These are phyloP conservation scores for Megalops atlanticus DNA, from an alignment of 2,113 vertebrate species.

Conservation along the genomic window DNA sequence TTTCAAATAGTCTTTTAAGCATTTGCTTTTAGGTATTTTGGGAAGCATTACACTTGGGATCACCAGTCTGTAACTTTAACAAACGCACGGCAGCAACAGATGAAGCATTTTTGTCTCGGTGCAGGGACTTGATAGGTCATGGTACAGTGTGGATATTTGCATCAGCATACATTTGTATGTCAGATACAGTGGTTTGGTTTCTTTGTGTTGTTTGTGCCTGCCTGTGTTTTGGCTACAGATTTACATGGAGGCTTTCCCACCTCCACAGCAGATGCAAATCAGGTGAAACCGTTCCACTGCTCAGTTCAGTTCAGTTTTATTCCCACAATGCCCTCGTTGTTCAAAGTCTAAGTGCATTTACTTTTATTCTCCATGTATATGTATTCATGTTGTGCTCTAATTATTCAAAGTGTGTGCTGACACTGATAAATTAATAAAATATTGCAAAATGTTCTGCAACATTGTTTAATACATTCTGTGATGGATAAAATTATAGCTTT, in stretches of 20 bases:
- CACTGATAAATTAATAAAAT: not conserved
- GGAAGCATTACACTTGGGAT: conserved; percentile 3
- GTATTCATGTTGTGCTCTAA: no score
- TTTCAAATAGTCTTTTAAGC: conserved; percentile 19
- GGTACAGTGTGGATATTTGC: conserved; percentile 16
- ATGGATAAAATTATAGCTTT: not conserved
- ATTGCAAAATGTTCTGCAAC: not conserved
- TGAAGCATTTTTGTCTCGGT: conserved; percentile 4
- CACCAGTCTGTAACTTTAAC: not conserved
- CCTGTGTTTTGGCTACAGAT: not conserved
- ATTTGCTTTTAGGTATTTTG: conserved; percentile 12
- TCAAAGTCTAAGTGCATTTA: not conserved
- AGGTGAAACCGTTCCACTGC: not conserved
- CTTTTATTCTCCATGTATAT: not conserved
- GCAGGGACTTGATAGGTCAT: conserved; percentile 8
- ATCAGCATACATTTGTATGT: conserved; percentile 5
- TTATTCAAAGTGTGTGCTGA: not conserved
- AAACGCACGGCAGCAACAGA: not conserved
- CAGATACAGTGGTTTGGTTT: conserved; percentile 1
- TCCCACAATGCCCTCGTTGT: not conserved
- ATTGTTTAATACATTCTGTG: not conserved
- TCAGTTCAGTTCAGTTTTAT: not conserved
- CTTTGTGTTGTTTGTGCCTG: not conserved
- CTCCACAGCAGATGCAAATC: not conserved
- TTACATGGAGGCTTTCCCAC: not conserved